Conservation (phyloP, 2,797 vertebrate species). For the Peromyscus aztecus region DNA sequence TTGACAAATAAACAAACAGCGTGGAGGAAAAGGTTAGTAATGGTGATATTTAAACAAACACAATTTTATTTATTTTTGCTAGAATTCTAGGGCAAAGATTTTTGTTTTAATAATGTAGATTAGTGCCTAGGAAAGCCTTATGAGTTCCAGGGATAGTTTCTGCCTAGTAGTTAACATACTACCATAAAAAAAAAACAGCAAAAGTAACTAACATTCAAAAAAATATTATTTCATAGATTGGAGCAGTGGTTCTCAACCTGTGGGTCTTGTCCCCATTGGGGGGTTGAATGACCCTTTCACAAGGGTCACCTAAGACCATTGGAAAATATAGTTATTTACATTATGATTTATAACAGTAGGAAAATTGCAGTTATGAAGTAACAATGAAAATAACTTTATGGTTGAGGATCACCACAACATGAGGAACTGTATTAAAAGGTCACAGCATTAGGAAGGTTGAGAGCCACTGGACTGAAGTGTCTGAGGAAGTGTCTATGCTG, state of each 20-base stretch:
- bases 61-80: background rate
- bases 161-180: background rate
- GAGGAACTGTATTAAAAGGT: background rate
- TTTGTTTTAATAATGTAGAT: background rate
- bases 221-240: conserved; percentile 11
- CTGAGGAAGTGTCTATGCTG: background rate
- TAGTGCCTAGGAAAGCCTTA: background rate
- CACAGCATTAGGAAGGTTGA: background rate
- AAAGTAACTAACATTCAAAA: conserved; percentile 15
- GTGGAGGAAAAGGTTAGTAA: background rate
- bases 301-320: background rate
- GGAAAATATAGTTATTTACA: background rate
- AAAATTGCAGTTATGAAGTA: background rate
- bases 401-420: background rate
- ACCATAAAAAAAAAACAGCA: background rate
- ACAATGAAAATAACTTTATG: background rate
- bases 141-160: background rate
- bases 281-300: background rate
- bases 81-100: background rate
- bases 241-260: background rate
- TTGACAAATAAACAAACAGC: background rate
- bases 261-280: background rate
- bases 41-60: background rate
- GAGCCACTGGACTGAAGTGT: background rate
- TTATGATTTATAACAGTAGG: background rate